A percentile compares a stretch with the other conserved stretches of the same genome.
phyloP scores from a whole-genome alignment of 2,797 vertebrate genomes.

The Propithecus deckenii region DNA sequence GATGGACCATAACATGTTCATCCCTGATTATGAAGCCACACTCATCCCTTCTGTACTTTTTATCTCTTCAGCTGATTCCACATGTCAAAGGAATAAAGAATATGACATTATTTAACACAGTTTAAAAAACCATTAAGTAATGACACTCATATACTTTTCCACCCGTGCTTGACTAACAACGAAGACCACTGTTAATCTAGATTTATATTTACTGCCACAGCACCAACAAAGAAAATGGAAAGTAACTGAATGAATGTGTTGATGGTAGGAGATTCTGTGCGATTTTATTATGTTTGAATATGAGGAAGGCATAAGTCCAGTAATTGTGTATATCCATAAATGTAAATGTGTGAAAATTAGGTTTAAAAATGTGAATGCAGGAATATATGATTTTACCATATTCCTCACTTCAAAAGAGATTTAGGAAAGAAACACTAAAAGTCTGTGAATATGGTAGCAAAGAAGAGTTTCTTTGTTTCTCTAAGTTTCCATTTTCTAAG shows the following conservation, averaged over 20 bases:
- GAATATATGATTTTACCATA: background rate
- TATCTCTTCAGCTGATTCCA: slow-evolving; percentile 18
- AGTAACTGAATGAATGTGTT: background rate
- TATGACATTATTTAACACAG: background rate
- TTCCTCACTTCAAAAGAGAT: slow-evolving; percentile 28
- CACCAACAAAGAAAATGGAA: background rate
- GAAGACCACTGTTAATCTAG: background rate
- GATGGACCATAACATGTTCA: background rate
- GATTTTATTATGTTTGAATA: background rate
- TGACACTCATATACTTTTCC: background rate
- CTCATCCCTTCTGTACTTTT: background rate
- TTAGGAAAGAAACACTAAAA: background rate
- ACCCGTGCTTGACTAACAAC: background rate
- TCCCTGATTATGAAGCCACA: background rate
- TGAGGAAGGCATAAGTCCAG: background rate
- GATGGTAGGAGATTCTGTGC: background rate
- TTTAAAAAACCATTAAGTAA: background rate
- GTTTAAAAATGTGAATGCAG: background rate
- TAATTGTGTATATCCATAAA: background rate
- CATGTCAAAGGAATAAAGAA: background rate
- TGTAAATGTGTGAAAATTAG: background rate
- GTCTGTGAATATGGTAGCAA: background rate
- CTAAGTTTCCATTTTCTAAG: background rate
- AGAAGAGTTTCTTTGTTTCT: slow-evolving; percentile 1
- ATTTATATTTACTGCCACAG: background rate